Percentiles rank a stretch among this genome's conserved stretches.
Evolutionary conservation across 2,797 vertebrate genomes (phyloP).

Genomic region (Distichodus sexfasciatus): DNA sequence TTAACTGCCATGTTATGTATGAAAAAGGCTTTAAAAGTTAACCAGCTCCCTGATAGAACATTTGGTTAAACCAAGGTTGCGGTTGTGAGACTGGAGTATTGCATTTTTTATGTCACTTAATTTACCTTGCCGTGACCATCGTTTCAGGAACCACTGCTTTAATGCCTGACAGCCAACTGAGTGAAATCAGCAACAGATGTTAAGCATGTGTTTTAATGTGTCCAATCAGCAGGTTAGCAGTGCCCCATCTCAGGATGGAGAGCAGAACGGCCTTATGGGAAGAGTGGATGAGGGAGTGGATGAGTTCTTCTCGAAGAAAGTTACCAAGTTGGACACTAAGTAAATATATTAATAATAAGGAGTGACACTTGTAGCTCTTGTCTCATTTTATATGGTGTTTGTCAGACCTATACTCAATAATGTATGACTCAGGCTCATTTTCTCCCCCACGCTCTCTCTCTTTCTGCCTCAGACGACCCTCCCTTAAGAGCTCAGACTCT

Average conservation of each 20-base stretch:
- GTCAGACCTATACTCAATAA: background rate
- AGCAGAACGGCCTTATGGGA: conserved; percentile 93
- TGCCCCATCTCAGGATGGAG: conserved; percentile 81
- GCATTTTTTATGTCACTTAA: no score
- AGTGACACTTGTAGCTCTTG: background rate
- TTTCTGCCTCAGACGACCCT: conserved; percentile 71
- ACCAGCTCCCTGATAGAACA: no score
- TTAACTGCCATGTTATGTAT: no score
- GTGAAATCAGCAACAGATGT: background rate
- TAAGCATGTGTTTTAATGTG: background rate
- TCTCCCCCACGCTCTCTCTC: background rate
- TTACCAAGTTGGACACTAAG: conserved; percentile 92
- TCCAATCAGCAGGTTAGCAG: conserved; percentile 73
- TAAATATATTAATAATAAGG: conserved; percentile 68
- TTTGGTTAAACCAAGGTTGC: no score
- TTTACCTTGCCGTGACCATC: no score
- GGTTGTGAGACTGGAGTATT: no score
- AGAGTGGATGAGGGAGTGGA: conserved; percentile 97
- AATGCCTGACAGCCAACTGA: no score
- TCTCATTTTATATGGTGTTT: background rate
- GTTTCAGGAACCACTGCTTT: no score
- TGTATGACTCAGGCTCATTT: background rate
- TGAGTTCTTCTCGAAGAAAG: conserved; percentile 96
- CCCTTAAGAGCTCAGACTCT: conserved; percentile 77
- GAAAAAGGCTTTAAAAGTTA: no score